Evolutionary conservation across 2,113 vertebrate species (phyloP).

Genomic region (Meriones unguiculatus): DNA sequence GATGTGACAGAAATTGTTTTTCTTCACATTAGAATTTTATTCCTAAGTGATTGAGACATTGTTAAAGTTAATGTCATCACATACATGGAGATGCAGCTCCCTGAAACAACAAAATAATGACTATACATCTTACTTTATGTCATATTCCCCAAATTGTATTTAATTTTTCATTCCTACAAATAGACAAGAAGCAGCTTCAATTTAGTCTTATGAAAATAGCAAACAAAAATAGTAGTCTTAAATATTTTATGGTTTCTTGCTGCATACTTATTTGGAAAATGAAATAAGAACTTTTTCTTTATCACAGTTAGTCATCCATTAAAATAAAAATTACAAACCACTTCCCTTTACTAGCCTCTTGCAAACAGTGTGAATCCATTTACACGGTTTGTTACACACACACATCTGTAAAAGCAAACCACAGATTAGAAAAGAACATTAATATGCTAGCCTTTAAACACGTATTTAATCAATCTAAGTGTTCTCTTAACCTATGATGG

Average conservation of each 20-base stretch:
- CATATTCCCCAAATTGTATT: not conserved
- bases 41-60: not conserved
- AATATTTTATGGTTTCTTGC: slow-evolving; percentile 68
- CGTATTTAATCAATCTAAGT: not conserved
- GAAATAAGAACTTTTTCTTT: slow-evolving; percentile 53
- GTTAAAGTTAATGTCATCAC: not conserved
- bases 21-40: not conserved
- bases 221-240: slow-evolving; percentile 47
- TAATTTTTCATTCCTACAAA: slow-evolving; percentile 26
- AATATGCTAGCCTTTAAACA: slow-evolving; percentile 34
- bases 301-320: slow-evolving; percentile 45
- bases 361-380: slow-evolving; percentile 26
- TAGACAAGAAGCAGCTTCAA: not conserved
- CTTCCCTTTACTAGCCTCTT: slow-evolving; percentile 34
- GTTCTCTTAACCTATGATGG: slow-evolving; percentile 21
- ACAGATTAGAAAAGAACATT: slow-evolving; percentile 28
- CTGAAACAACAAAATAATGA: slow-evolving; percentile 8
- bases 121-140: not conserved
- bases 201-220: slow-evolving; percentile 48
- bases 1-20: not conserved
- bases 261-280: slow-evolving; percentile 45
- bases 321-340: slow-evolving; percentile 50
- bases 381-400: slow-evolving; percentile 51
- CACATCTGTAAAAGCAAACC: slow-evolving; percentile 34
- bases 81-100: not conserved